Evolutionary conservation across 2,888 invertebrate species (phyloP).

Genomic region (Pseudeuparius sepicola): DNA sequence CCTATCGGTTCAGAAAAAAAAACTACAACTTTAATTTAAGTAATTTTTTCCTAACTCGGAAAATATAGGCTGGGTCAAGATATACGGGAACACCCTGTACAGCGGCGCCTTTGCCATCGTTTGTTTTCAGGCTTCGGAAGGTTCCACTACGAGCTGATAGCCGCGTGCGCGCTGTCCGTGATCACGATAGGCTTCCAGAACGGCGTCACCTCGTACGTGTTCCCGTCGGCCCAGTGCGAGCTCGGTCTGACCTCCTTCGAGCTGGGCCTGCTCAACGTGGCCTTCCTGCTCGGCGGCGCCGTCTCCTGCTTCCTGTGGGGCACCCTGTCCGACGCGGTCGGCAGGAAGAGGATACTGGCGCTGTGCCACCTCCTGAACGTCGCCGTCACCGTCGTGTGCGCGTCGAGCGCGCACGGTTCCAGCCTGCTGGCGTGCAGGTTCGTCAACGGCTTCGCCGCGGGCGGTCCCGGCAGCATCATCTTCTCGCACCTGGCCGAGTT

Average conservation of each 20-base stretch:
- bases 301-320: slow-evolving; percentile 74
- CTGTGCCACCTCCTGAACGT: slow-evolving; percentile 37
- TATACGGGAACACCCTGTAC: too few species aligned
- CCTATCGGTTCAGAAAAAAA: too few species aligned
- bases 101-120: too few species aligned
- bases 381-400: slow-evolving; percentile 38
- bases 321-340: slow-evolving; percentile 63
- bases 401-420: slow-evolving; percentile 20
- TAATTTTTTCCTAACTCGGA: too few species aligned
- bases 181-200: slow-evolving; percentile 56
- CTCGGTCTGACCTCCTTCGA: slow-evolving; percentile 53
- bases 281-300: slow-evolving; percentile 62
- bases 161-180: slow-evolving; percentile 54
- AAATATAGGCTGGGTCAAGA: too few species aligned
- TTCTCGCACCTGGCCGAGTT: slow-evolving; percentile 59
- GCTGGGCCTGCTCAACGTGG: slow-evolving; percentile 60
- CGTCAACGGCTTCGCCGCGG: slow-evolving; percentile 48
- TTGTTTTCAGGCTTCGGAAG: slow-evolving; percentile 55
- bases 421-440: slow-evolving; percentile 44
- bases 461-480: slow-evolving; percentile 33
- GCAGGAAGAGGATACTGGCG: slow-evolving; percentile 49
- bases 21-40: too few species aligned
- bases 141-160: slow-evolving; percentile 54
- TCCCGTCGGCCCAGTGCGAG: slow-evolving; percentile 64
- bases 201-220: slow-evolving; percentile 58